A percentile compares a stretch with the other conserved stretches of the same genome.
Conservation (phyloP, 2,113 vertebrate species). For the Saguinus imperator region DNA sequence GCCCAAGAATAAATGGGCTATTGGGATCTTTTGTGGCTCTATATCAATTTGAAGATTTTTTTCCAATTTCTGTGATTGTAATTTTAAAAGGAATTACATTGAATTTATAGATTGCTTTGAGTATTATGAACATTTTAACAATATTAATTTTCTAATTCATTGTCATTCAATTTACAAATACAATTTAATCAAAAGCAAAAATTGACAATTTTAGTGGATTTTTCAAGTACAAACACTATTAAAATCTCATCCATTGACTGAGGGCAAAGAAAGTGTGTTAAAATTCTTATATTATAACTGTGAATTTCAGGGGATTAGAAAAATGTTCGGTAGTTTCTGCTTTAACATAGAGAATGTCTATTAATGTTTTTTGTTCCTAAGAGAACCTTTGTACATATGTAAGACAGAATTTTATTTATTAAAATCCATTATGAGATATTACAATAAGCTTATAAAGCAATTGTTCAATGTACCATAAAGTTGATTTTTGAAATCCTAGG, state of each 20-base stretch:
- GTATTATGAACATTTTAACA: too few relatives aligned
- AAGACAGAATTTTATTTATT: conserved; percentile 39
- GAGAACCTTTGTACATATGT: conserved; percentile 26
- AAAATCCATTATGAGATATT: conserved; percentile 55
- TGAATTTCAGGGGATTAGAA: too few relatives aligned
- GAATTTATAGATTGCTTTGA: too few relatives aligned
- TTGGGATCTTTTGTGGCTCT: too few relatives aligned
- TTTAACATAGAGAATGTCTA: conserved; percentile 13
- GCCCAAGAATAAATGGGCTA: too few relatives aligned
- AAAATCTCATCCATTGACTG: conserved; percentile 16
- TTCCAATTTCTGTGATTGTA: too few relatives aligned
- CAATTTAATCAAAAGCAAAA: conserved; percentile 54
- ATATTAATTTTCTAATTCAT: too few relatives aligned
- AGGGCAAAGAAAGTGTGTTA: neutral
- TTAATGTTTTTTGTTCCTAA: conserved; percentile 36
- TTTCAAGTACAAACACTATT: conserved; percentile 35
- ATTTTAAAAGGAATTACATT: too few relatives aligned
- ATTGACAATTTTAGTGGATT: conserved; percentile 29
- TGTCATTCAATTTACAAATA: neutral
- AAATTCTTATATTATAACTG: conserved; percentile 27
- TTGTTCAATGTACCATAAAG: conserved; percentile 30
- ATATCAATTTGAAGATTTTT: too few relatives aligned
- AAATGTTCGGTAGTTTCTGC: conserved; percentile 38
- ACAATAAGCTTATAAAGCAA: conserved; percentile 52
- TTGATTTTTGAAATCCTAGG: conserved; percentile 47